Percentiles rank a stretch among this genome's conserved stretches.
phyloP scores from a whole-genome alignment of 2,113 vertebrate species.

The Phyllopteryx taeniolatus region DNA sequence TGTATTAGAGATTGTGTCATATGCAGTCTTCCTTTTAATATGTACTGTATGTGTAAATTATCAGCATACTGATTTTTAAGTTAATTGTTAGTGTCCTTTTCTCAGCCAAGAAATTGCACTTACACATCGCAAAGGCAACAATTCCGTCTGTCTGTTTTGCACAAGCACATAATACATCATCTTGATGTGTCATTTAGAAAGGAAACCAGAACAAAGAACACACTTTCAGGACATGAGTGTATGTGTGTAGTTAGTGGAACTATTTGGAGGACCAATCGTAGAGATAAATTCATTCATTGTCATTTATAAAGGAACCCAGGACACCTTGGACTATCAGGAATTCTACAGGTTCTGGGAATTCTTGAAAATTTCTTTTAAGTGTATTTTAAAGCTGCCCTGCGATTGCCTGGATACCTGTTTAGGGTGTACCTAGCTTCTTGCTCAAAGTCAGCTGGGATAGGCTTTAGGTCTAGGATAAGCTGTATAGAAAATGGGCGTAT shows the following conservation, averaged over 20 bases:
- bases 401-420: too few relatives aligned
- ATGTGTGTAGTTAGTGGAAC: constrained; percentile 6
- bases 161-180: background rate
- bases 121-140: background rate
- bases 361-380: background rate
- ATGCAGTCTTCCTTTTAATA: background rate
- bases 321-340: background rate
- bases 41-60: background rate
- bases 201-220: constrained; percentile 9
- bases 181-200: background rate
- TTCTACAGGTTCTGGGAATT: background rate
- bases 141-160: background rate
- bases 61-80: background rate
- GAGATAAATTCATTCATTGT: constrained; percentile 10
- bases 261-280: constrained; percentile 34
- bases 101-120: background rate
- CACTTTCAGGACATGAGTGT: constrained; percentile 20
- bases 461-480: too few relatives aligned
- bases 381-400: background rate
- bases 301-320: constrained; percentile 5
- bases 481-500: too few relatives aligned
- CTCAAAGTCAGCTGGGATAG: too few relatives aligned
- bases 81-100: background rate
- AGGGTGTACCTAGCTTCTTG: too few relatives aligned
- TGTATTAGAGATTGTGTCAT: background rate